Base-by-base conservation (phyloP, 2,888 invertebrate genomes). In the Melipona beecheii region DNA sequence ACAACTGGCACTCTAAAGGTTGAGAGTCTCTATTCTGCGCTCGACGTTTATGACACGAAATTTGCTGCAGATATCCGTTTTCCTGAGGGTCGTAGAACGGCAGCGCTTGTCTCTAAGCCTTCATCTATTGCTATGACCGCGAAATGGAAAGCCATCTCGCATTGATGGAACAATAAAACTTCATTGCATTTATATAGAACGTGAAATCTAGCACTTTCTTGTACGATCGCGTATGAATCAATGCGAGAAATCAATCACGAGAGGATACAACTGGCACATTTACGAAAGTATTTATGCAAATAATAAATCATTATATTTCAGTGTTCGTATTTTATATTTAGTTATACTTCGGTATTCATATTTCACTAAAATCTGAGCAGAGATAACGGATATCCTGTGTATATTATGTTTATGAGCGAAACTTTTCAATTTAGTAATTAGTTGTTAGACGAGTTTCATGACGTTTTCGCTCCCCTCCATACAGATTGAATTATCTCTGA, bases 31-130 rank as follows among this genome's bases (percentile, higher is more conserved):
- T 64, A 58, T 54, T 56, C 69, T 83, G 82, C 58, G 73, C 31
- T 56, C 60, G 76, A 82, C 83, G 64, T 76, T 83, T 83, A 83
- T 82, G 72, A 73, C 82, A 24, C 69, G 82, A 83, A 82, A 83
- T 83, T 83, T 77, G 83, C 81, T 21, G 71, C 75, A 69, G 82
- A 77, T 70, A 82, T 77, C 81, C 73, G 83, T 77, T 81, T 73
- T 27, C 82, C 75, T 15, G 70, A 75, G 69, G 54, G 58, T 52
- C 60, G 24, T 17, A 24, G 27, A n/a, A 54, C 31, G 43, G 19
- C 65, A 15, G 27, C 56, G 54, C 64, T 82, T 54, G 68, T 77
- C 73, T 73, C 76, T 58, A n/a, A 73, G 58, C 64, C 72, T 69
- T 36, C 21, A 24, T 64, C 56, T 27, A 11, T 43, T 27, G 50